Evolutionary conservation across 2,797 vertebrate species (phyloP).

Genomic region (Syndactyla subalaris): DNA sequence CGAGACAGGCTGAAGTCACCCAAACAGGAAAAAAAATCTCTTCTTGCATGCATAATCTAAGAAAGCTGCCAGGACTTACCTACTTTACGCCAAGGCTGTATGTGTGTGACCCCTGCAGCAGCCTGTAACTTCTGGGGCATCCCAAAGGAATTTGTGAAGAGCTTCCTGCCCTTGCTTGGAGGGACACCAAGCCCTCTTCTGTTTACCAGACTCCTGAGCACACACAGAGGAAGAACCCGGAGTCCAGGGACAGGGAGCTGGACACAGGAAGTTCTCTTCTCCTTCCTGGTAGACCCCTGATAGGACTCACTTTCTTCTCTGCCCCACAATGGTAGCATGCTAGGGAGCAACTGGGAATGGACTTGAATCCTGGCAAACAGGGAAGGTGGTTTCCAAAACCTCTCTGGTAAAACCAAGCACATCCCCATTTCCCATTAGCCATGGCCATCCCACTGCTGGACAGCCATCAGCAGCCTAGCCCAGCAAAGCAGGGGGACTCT

Average conservation of each 20-base stretch:
- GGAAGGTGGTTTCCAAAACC: background rate
- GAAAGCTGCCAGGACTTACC: background rate
- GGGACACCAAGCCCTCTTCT: background rate
- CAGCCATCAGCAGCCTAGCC: background rate
- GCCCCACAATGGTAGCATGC: background rate
- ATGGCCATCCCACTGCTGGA: background rate
- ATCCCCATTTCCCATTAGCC: background rate
- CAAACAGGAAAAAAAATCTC: background rate
- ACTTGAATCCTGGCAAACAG: background rate
- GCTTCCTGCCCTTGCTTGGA: background rate
- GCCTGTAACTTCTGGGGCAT: background rate
- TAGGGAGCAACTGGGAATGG: background rate
- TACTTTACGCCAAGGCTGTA: background rate
- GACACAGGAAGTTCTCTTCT: background rate
- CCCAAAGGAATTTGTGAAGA: background rate
- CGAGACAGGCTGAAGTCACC: constrained; percentile 1
- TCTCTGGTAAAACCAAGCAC: background rate
- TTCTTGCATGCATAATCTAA: background rate
- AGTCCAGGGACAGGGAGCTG: background rate
- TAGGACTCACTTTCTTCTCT: background rate
- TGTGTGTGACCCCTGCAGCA: background rate
- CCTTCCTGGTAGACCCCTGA: background rate
- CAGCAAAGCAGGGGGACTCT: background rate
- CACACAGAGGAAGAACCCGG: background rate
- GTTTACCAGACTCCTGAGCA: background rate